These are phyloP conservation scores for Spinus pinus DNA, from an alignment of 2,797 vertebrate species.

Conservation along the genomic window DNA sequence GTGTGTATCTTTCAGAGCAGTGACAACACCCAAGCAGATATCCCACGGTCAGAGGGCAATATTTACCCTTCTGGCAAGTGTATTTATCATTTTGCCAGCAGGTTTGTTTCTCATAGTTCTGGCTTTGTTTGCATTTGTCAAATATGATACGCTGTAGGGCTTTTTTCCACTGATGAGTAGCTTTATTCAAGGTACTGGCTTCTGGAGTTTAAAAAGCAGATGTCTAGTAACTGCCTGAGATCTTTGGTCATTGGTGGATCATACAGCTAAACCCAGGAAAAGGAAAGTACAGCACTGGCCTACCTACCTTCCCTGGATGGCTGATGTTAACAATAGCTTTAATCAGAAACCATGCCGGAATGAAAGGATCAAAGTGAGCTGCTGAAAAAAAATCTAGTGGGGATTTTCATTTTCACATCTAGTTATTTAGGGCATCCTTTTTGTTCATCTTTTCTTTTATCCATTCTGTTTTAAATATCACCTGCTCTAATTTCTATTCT, in stretches of 20 bases:
- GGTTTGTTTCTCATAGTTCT: not conserved
- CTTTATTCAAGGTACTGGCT: not conserved
- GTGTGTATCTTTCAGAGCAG: not conserved
- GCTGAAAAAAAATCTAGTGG: not conserved
- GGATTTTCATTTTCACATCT: constrained; percentile 1
- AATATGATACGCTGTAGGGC: accelerated
- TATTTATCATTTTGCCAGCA: not conserved
- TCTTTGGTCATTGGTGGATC: not conserved
- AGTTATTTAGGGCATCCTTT: not conserved
- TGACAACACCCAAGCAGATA: not conserved
- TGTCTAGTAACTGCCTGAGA: not conserved
- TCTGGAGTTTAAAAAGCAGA: not conserved
- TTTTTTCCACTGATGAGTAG: not conserved
- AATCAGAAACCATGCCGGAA: not conserved
- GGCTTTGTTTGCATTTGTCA: not conserved
- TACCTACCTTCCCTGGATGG: not conserved
- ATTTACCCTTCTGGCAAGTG: not conserved
- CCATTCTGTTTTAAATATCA: not conserved
- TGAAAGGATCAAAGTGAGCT: not conserved
- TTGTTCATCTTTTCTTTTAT: not conserved
- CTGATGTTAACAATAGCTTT: not conserved
- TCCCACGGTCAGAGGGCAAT: not conserved
- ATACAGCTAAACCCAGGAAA: not conserved
- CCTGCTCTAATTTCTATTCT: not conserved
- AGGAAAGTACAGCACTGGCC: not conserved